Evolutionary conservation across 2,888 invertebrate genomes (phyloP).

Genomic region (Ormyrus nitidulus): DNA sequence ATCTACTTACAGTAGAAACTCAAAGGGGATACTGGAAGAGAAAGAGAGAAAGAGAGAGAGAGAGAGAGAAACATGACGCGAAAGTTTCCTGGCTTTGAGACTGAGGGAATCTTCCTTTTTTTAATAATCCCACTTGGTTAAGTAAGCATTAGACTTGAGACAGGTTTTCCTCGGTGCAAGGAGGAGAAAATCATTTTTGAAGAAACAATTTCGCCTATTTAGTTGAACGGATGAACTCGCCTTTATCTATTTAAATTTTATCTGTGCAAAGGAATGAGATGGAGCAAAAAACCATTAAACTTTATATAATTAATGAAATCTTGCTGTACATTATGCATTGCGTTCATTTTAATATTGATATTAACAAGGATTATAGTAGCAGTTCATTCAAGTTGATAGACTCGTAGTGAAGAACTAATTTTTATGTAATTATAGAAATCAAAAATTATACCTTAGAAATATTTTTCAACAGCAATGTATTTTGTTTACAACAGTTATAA

Average conservation of each 20-base stretch:
- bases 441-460: too few species aligned
- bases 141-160: conserved; percentile 26
- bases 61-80: not conserved
- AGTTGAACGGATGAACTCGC: conserved; percentile 2
- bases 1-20: too few species aligned
- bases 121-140: conserved; percentile 32
- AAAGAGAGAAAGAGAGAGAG: not conserved
- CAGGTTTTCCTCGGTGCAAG: not conserved
- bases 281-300: not conserved
- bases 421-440: too few species aligned
- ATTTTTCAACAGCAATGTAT: too few species aligned
- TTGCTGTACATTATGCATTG: too few species aligned
- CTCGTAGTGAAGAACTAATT: too few species aligned
- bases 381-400: too few species aligned
- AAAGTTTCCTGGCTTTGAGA: conserved; percentile 15
- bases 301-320: too few species aligned
- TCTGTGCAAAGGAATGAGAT: not conserved
- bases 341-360: too few species aligned
- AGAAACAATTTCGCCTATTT: conserved; percentile 6
- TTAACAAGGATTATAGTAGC: too few species aligned
- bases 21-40: not conserved
- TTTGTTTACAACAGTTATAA: too few species aligned
- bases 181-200: conserved; percentile 15
- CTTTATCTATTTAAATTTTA: conserved; percentile 5
- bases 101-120: not conserved